Percentiles rank a stretch among this genome's conserved stretches.
Conservation (phyloP, 2,888 invertebrate genomes). For the Pyrgus malvae region DNA sequence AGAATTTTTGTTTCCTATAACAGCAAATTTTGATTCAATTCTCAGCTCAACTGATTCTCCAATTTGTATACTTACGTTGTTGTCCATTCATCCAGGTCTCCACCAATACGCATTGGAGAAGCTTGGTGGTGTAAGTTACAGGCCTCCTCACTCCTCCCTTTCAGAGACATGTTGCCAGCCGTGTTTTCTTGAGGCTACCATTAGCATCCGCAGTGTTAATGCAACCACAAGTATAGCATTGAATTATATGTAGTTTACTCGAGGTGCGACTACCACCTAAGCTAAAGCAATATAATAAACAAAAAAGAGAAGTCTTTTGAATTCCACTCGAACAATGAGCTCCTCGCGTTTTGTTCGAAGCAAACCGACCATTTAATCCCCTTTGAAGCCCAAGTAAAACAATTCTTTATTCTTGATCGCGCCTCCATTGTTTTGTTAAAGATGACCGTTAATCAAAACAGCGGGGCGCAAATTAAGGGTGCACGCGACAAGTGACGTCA, state of each 20-base stretch:
- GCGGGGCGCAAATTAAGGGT: constrained; percentile 3
- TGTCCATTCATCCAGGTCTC: too few species aligned
- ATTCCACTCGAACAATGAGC: constrained; percentile 34
- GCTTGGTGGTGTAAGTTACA: too few species aligned
- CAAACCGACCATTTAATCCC: constrained; percentile 47
- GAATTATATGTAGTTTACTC: background rate
- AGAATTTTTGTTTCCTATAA: too few species aligned
- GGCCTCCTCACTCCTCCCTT: too few species aligned
- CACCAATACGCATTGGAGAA: too few species aligned
- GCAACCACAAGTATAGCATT: too few species aligned
- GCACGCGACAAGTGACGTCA: background rate
- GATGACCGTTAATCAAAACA: constrained; percentile 20
- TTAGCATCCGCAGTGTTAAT: too few species aligned
- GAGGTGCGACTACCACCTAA: background rate
- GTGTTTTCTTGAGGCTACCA: too few species aligned
- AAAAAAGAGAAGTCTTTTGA: constrained; percentile 35
- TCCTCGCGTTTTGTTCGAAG: constrained; percentile 41
- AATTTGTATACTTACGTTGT: too few species aligned
- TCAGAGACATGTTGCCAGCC: too few species aligned
- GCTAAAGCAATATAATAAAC: constrained; percentile 35
- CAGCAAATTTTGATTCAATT: too few species aligned
- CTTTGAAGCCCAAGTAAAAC: constrained; percentile 43
- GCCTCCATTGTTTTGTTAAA: constrained; percentile 27
- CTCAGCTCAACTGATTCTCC: too few species aligned
- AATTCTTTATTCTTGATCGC: constrained; percentile 47